Evolutionary conservation across 2,797 vertebrate genomes (phyloP).

Genomic region (Rallus crepitans): DNA sequence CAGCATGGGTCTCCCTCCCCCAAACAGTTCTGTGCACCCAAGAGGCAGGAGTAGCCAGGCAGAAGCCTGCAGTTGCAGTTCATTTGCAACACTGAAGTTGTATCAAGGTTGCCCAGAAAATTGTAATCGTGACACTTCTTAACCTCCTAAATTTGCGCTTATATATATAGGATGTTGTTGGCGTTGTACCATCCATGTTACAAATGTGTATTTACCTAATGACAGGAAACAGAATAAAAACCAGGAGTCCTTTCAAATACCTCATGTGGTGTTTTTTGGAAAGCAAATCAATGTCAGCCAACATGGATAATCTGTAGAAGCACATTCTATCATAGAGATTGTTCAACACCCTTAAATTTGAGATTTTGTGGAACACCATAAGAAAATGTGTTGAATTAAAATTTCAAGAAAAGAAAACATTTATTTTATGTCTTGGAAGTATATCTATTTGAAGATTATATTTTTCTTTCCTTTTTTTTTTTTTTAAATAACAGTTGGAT

Average conservation of each 20-base stretch:
- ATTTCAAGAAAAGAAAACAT: neutral
- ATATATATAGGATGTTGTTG: neutral
- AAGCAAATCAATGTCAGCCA: neutral
- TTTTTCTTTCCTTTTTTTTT: accelerated
- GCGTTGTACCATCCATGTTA: neutral
- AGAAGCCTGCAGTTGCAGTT: neutral
- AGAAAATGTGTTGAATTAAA: neutral
- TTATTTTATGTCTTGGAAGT: neutral
- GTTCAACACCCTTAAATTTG: neutral
- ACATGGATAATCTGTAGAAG: neutral
- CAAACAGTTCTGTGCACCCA: neutral
- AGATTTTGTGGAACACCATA: neutral
- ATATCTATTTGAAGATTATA: neutral
- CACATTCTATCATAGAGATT: neutral
- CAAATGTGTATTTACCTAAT: neutral
- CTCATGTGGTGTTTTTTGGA: neutral
- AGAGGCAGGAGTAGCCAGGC: neutral
- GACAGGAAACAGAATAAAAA: neutral
- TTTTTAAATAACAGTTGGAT: neutral
- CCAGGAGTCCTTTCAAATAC: neutral
- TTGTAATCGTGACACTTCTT: neutral
- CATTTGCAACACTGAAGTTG: neutral
- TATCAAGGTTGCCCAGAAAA: neutral
- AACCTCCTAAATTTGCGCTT: neutral
- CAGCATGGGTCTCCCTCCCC: neutral